Conservation (phyloP, 2,888 invertebrate species). For the Cheiracanthium punctorium region DNA sequence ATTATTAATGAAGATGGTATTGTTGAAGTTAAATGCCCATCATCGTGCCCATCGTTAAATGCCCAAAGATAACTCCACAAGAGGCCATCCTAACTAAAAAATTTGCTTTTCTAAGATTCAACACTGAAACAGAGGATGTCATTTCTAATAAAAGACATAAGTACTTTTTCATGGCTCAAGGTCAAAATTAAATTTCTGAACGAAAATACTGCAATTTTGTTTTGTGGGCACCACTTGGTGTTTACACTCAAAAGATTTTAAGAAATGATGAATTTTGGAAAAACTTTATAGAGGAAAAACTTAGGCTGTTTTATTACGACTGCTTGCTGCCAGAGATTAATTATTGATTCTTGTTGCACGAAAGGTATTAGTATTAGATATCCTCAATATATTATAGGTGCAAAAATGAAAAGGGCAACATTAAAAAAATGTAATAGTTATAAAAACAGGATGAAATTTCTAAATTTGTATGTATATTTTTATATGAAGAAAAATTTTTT, state of each 20-base stretch:
- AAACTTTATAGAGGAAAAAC: background rate
- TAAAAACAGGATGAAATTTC: too few species aligned
- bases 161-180: background rate
- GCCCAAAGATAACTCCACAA: background rate
- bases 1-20: background rate
- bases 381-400: background rate
- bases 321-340: too few species aligned
- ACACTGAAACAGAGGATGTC: background rate
- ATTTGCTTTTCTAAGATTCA: background rate
- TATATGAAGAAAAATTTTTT: too few species aligned
- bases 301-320: background rate
- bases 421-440: too few species aligned
- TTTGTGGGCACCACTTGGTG: too few species aligned
- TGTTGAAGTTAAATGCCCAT: background rate
- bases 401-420: background rate
- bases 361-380: conserved; percentile 11
- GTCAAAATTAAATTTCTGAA: background rate
- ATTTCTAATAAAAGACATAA: background rate
- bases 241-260: conserved; percentile 2
- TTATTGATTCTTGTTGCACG: too few species aligned
- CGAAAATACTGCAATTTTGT: background rate
- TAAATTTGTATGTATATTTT: too few species aligned
- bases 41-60: background rate
- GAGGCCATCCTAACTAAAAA: background rate
- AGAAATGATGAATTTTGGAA: background rate